phyloP scores from a whole-genome alignment of 2,113 vertebrate species.

The Manacus vitellinus region DNA sequence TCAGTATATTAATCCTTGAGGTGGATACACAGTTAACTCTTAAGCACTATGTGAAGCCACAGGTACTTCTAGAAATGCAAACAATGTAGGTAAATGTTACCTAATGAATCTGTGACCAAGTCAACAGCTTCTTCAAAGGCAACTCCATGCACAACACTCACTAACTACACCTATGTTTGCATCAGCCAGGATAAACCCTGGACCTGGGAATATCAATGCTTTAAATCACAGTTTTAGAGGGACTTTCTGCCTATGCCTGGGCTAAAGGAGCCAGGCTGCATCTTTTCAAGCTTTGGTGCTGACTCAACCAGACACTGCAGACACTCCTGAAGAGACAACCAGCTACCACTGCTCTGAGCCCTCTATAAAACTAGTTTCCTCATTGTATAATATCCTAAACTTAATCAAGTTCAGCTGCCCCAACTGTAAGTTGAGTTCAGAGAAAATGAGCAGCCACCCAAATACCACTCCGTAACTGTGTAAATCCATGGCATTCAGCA shows the following conservation, averaged over 20 bases:
- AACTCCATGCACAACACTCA: neutral
- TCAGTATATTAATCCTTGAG: neutral
- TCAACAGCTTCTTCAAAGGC: neutral
- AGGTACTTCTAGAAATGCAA: neutral
- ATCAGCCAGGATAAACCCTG: neutral
- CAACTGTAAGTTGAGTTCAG: neutral
- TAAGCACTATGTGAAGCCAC: neutral
- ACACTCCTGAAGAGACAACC: neutral
- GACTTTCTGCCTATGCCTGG: neutral
- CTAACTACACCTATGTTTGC: too few species aligned
- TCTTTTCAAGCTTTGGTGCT: neutral
- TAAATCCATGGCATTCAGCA: neutral
- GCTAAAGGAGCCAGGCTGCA: neutral
- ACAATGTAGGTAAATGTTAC: neutral
- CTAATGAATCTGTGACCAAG: neutral
- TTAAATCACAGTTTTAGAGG: neutral
- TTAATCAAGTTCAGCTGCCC: neutral
- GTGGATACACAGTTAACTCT: neutral
- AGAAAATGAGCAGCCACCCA: neutral
- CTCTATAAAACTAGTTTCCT: neutral
- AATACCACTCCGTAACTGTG: neutral
- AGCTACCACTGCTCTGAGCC: neutral
- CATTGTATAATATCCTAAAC: neutral
- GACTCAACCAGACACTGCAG: neutral
- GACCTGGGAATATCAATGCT: neutral